Evolutionary conservation across 1,140 invertebrate genomes (phyloP).

Genomic region (Philopotamus ludificatus): DNA sequence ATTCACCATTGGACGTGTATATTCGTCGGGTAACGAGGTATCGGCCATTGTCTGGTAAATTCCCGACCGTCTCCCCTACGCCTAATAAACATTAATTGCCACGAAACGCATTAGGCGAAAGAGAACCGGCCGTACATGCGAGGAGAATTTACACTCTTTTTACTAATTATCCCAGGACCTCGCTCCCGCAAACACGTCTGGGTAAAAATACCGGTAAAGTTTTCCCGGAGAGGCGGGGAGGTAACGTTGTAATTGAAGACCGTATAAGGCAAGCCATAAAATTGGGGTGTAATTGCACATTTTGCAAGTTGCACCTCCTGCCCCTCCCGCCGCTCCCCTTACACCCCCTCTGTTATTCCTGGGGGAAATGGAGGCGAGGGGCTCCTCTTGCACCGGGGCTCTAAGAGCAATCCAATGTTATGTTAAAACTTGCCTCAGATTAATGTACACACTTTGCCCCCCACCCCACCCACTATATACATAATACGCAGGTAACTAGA

Average conservation of each 20-base stretch:
- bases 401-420: constrained; percentile 41
- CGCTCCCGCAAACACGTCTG: not conserved
- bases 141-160: constrained; percentile 23
- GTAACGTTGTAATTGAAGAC: constrained; percentile 34
- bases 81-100: constrained; percentile 22
- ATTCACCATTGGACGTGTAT: no score
- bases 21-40: no score
- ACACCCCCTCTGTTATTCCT: constrained; percentile 2
- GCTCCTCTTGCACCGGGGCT: not conserved
- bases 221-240: not conserved
- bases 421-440: constrained; percentile 35
- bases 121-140: constrained; percentile 8
- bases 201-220: constrained; percentile 9
- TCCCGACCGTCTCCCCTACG: no score
- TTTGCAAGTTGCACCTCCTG: constrained; percentile 28
- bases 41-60: no score
- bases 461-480: constrained; percentile 27
- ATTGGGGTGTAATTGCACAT: constrained; percentile 41
- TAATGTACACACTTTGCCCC: constrained; percentile 35
- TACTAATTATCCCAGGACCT: constrained; percentile 10
- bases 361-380: constrained; percentile 13
- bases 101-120: constrained; percentile 12
- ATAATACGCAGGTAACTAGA: constrained; percentile 30
- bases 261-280: constrained; percentile 38
- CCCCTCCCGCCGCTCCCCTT: not conserved